Evolutionary conservation across 2,113 vertebrate genomes (phyloP), one percentile per base, ranked within the genome.

Genomic region (Cyprinodon variegatus): DNA sequence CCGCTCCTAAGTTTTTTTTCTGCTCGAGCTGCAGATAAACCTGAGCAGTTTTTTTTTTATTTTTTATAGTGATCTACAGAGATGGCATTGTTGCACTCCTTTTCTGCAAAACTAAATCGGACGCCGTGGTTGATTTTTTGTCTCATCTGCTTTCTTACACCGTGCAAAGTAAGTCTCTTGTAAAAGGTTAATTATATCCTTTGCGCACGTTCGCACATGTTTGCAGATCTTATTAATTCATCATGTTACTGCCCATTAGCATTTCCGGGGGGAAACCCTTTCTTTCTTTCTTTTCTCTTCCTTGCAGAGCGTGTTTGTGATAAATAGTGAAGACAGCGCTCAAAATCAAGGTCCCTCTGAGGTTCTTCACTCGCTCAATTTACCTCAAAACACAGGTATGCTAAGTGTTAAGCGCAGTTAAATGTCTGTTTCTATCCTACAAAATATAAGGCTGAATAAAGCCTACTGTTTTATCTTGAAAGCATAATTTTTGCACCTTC

Each of bases 301-400:
- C 36, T 66, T 76, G 0, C 83, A 93, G 92, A 84, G 76, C 14
- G 46, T 65, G 14, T 67, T 60, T 78, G 39, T 76, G 65, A 77
- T 37, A 57, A 15, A 67, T 38, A 74, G 61, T 5, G 88, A 68
- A 59, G 84, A 77, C 68, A 50, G 69, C 2, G 57, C 12, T 1
- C 82, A 71, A 41, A 17, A 68, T 60, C 81, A 17, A 68, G 83
- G 65, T 65, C 61, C 65, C 13, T 89, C 88, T 4, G 38, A 48
- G 39, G 45, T 94, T 69, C 91, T 93, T 20, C 78, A 60, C 3
- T 87, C 84, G 15, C 88, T 93, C 60, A 86, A 84, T 85, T 90
- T 94, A 84, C 89, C 92, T 74, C 85, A 78, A 46, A 83, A 88
- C 39, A 93, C 93, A 92, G 93, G 93, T 94, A 86, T 4, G 65